Evolutionary conservation across 92 coral and sea anemone genomes (phyloP), one percentile per base, ranked within the genome.

Genomic region (Heteractis magnifica): DNA sequence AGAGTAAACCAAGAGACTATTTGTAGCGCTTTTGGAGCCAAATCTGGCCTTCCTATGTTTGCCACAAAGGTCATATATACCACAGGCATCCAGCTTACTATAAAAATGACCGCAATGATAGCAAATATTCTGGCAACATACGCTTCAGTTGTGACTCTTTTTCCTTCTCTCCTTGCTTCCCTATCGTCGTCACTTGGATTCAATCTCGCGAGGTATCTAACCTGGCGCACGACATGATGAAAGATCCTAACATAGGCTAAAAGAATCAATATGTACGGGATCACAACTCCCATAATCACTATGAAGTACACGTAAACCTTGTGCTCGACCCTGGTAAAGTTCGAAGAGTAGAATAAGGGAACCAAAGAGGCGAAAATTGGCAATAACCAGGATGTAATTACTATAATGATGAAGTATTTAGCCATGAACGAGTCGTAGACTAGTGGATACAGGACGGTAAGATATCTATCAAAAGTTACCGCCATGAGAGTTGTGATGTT

Each of bases 91-190:
- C 93, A 90, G 49, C 90, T 79, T 0, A 90, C 34, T 1, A 90
- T 56, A 50, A 90, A 90, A 14, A 90, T 84, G 8, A 52, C 87
- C 15, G 93, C 90, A 51, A 90, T 79, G 10, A 87, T 77, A 19
- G 90, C 93, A 74, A 90, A 90, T 2, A 90, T 79, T 12, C 90
- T 79, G 8, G 93, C 93, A 8, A 90, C 90, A 14, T 86, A 62
- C 2, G 88, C 93, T 55, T 90, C 93, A 15, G 83, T 90, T 4
- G 90, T 81, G 10, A 90, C 84, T 56, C 90, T 62, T 23, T 72
- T 87, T 53, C 85, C 90, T 26, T 90, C 90, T 41, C 60, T 51
- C 51, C 19, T 80, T 3, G 88, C 88, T 19, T 82, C 83, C n/a
- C 62, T 56, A 26, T 75, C 59, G 15, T 87, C 86, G 6, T 48